A percentile compares a stretch with the other conserved stretches of the same genome.
These are phyloP conservation scores for Noctilio leporinus DNA, from an alignment of 2,113 vertebrate species.

Conservation along the genomic window DNA sequence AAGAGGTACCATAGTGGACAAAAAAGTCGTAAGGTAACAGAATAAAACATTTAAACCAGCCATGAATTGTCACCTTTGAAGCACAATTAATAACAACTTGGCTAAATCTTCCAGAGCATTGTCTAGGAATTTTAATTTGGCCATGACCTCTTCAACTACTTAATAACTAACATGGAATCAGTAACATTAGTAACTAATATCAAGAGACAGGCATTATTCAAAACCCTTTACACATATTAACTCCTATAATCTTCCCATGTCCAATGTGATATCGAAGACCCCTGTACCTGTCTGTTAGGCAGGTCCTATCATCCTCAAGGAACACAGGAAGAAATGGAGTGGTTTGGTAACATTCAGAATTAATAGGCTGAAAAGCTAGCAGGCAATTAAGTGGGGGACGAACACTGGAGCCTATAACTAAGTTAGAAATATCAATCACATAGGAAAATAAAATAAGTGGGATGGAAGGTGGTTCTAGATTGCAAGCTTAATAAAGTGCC, in stretches of 20 bases:
- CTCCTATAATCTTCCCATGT: background rate
- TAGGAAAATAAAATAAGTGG: background rate
- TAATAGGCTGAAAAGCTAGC: background rate
- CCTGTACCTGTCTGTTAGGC: no score
- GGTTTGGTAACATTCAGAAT: background rate
- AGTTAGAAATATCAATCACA: background rate
- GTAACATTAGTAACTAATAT: background rate
- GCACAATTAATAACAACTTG: background rate
- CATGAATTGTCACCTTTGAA: background rate
- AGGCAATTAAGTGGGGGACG: background rate
- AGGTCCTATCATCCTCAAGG: background rate
- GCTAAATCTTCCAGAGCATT: background rate
- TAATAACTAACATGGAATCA: background rate
- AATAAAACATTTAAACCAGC: background rate
- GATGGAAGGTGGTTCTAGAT: background rate
- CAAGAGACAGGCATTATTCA: conserved; percentile 5
- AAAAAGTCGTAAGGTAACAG: background rate
- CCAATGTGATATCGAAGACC: no score
- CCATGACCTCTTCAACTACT: background rate
- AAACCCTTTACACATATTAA: background rate
- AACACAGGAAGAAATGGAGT: background rate
- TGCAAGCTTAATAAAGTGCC: background rate
- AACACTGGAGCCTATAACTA: background rate
- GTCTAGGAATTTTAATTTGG: background rate
- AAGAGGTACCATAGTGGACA: background rate